Evolutionary conservation across 2,888 invertebrate species (phyloP).

Genomic region (Tinea trinotella): DNA sequence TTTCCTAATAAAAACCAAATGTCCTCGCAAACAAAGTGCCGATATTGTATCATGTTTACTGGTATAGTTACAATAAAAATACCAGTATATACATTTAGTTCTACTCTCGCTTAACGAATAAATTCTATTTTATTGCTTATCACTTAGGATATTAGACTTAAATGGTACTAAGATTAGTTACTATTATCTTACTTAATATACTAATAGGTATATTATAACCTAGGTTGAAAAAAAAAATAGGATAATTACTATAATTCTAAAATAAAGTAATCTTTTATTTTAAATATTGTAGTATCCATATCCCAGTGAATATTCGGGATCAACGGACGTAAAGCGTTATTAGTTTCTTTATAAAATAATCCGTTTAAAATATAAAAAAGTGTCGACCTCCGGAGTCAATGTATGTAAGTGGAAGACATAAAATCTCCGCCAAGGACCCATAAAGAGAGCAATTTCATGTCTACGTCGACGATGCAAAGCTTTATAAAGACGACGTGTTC

Average conservation of each 20-base stretch:
- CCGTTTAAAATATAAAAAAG: constrained; percentile 44
- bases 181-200: too few species aligned
- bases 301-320: too few species aligned
- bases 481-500: constrained; percentile 41
- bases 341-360: constrained; percentile 20
- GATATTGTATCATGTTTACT: constrained; percentile 9
- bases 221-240: too few species aligned
- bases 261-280: too few species aligned
- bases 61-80: not conserved
- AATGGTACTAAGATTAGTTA: too few species aligned
- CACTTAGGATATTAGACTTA: too few species aligned
- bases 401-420: constrained; percentile 53
- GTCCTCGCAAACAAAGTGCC: constrained; percentile 7
- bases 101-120: too few species aligned
- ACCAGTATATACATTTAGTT: too few species aligned
- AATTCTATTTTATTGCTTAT: too few species aligned
- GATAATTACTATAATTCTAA: too few species aligned
- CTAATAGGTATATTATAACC: too few species aligned
- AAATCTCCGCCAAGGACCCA: constrained; percentile 51
- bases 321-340: not conserved
- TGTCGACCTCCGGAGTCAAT: constrained; percentile 49
- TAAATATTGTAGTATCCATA: too few species aligned
- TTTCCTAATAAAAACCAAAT: not conserved
- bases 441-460: constrained; percentile 60
- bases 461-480: constrained; percentile 42